A percentile compares a stretch with the other conserved stretches of the same genome.
Conservation (phyloP, 2,113 vertebrate genomes). For the Paratilapia polleni region DNA sequence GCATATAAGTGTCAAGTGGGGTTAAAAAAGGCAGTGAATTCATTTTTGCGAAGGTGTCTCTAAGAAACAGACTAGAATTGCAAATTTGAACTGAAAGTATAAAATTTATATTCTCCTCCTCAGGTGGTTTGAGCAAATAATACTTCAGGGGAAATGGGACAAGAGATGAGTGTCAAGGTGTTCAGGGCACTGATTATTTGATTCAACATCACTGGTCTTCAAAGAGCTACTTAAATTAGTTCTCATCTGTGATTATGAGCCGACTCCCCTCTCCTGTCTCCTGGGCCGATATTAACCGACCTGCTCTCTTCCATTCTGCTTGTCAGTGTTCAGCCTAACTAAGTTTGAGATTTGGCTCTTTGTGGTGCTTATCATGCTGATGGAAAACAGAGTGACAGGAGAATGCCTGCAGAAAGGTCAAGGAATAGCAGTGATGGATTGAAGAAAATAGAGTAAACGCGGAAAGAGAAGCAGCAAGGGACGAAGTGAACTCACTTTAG, state of each 20-base stretch:
- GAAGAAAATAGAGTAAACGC: not conserved
- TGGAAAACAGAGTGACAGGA: not conserved
- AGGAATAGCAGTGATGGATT: not conserved
- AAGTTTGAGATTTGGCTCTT: conserved; percentile 12
- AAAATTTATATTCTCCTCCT: conserved; percentile 4
- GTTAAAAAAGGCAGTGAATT: not conserved
- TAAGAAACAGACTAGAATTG: not conserved
- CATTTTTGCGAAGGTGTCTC: not conserved
- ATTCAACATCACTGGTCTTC: conserved; percentile 17
- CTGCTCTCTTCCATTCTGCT: not conserved
- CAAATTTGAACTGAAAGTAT: not conserved
- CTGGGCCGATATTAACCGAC: not conserved
- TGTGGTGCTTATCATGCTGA: conserved; percentile 7
- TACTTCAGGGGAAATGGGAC: not conserved
- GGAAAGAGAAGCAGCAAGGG: not conserved
- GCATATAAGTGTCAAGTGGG: not conserved
- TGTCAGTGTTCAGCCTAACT: not conserved
- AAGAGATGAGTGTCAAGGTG: not conserved
- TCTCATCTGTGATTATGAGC: conserved; percentile 30
- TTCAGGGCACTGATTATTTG: not conserved
- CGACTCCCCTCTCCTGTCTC: not conserved
- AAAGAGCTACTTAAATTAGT: conserved; percentile 18
- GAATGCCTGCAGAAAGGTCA: conserved; percentile 21
- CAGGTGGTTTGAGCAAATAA: not conserved
- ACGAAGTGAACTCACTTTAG: not conserved